Base-by-base conservation (phyloP, 2,113 vertebrate species). In the Erinaceus europaeus region DNA sequence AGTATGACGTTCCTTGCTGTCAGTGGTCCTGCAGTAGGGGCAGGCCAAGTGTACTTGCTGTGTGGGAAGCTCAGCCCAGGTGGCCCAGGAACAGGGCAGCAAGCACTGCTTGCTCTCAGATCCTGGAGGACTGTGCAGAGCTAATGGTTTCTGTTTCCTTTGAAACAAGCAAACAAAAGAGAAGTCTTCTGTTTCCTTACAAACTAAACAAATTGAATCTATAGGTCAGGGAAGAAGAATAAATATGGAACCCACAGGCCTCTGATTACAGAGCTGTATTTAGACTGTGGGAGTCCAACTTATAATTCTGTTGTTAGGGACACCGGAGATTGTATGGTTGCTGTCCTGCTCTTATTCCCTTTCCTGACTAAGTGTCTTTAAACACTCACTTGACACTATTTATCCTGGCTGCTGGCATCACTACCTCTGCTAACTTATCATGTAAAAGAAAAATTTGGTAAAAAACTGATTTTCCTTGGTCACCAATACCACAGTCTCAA, bases 221-320 rank as follows among this genome's bases (percentile, higher is more conserved):
- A 76, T 68, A 74, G 46, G 10, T 52, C 53, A n/a, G 20, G n/a
- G 72, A 88, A 68, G 12, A 40, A 55, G 83, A 90, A 69, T 88
- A 90, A 95, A 93, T 80, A 84, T 89, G 90, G 90, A 93, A 91
- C 79, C 88, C 79, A 46, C 91, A 77, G 72, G 40, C 15, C 57
- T 59, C 6, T 89, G 88, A 93, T 95, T 94, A 94, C 73, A 91
- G 91, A 85, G 76, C 53, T 71, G 48, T 64, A 27, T 85, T 94
- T 85, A 90, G 85, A 94, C 75, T 83, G 55, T 62, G 79, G 68
- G 72, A 77, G 78, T 95, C 74, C 53, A 88, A 71, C 83, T 91
- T 73, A 62, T 20, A 69, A 86, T 88, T 86, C 53, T 62, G 72
- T 83, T 91, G 93, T 92, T 86, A 90, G 72, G 59, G 83, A 89